Conservation (phyloP, 1,140 invertebrate species). For the Drosophila simulans region DNA sequence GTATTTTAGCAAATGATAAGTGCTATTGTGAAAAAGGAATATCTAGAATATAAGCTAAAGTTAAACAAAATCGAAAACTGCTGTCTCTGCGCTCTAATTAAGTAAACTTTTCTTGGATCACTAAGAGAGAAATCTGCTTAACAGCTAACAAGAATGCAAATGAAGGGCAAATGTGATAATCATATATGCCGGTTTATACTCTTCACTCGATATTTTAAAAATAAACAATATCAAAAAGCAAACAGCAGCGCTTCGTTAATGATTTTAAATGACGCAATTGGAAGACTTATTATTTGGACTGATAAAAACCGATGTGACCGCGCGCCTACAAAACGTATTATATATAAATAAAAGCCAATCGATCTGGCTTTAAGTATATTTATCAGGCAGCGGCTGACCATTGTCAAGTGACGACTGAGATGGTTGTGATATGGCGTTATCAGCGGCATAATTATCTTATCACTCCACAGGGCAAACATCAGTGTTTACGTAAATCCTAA, state of each 20-base stretch:
- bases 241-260: slow-evolving; percentile 36
- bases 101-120: no score
- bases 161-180: slow-evolving; percentile 11
- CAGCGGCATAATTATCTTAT: slow-evolving; percentile 62
- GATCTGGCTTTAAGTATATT: slow-evolving; percentile 51
- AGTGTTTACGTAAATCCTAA: slow-evolving; percentile 41
- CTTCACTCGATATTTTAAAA: slow-evolving; percentile 26
- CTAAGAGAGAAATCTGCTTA: no score
- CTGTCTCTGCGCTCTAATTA: no score
- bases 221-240: slow-evolving; percentile 43
- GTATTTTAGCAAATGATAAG: no score
- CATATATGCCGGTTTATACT: slow-evolving; percentile 10
- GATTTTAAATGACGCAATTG: slow-evolving; percentile 62
- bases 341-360: slow-evolving; percentile 32
- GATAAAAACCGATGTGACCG: slow-evolving; percentile 38
- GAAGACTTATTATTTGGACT: slow-evolving; percentile 19
- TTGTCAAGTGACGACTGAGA: slow-evolving; percentile 48
- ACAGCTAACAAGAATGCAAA: neutral
- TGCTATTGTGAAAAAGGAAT: no score
- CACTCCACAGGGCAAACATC: slow-evolving; percentile 10
- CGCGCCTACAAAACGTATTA: slow-evolving; percentile 6
- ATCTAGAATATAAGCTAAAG: no score
- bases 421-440: slow-evolving; percentile 57
- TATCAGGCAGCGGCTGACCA: slow-evolving; percentile 51
- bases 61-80: no score